Conservation (phyloP, 1,140 invertebrate genomes). For the Drosophila parabipectinata region DNA sequence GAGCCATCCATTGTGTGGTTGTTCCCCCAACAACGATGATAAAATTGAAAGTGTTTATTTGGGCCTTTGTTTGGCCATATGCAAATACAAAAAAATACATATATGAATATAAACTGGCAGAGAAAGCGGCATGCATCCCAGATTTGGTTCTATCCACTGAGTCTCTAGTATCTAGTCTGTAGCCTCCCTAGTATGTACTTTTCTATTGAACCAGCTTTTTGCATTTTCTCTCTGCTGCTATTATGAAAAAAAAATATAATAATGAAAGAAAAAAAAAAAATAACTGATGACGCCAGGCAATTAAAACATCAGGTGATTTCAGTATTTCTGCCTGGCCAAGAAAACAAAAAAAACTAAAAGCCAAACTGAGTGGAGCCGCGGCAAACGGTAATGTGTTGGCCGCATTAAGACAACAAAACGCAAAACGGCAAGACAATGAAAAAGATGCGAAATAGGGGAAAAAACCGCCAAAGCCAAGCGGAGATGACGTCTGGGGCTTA, state of each 20-base stretch:
- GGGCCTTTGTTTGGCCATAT: slow-evolving; percentile 41
- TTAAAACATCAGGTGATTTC: slow-evolving; percentile 80
- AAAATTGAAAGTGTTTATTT: slow-evolving; percentile 44
- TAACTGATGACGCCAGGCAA: slow-evolving; percentile 71
- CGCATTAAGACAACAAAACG: slow-evolving; percentile 22
- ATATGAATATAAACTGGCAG: neutral
- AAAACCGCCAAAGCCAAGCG: slow-evolving; percentile 20
- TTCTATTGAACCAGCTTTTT: slow-evolving; percentile 43
- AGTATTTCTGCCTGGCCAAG: slow-evolving; percentile 47
- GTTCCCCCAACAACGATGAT: slow-evolving; percentile 31
- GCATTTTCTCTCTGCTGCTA: slow-evolving; percentile 20
- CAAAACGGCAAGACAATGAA: neutral
- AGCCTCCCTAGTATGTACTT: slow-evolving; percentile 5
- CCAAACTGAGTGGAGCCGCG: slow-evolving; percentile 3
- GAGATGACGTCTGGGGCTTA: slow-evolving; percentile 67
- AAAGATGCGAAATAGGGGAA: slow-evolving; percentile 21
- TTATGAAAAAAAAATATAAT: neutral
- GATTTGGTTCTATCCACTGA: slow-evolving; percentile 4
- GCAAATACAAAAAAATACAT: neutral
- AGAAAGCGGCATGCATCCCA: slow-evolving; percentile 7
- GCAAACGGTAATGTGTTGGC: slow-evolving; percentile 44
- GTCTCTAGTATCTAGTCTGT: neutral
- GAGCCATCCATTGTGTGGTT: slow-evolving; percentile 18
- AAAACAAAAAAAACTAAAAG: too few relatives aligned
- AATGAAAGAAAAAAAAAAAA: slow-evolving; percentile 10